Conservation (phyloP, 2,797 vertebrate genomes). For the Myiotriccus ornatus region DNA sequence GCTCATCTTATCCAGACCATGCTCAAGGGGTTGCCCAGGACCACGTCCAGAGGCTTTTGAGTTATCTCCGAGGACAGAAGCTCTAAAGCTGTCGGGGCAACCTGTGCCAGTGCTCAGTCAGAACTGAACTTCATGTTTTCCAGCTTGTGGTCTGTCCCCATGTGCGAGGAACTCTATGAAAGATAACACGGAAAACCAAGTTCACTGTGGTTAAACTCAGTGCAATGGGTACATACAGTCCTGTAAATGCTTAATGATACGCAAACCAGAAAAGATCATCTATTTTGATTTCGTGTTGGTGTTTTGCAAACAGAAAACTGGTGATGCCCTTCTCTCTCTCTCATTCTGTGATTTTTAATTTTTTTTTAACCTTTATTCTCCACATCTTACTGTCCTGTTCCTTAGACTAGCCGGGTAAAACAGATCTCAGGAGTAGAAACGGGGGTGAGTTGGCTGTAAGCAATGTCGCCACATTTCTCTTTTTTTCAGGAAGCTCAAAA, state of each 20-base stretch:
- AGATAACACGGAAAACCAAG: neutral
- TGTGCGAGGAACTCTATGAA: neutral
- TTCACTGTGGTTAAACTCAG: neutral
- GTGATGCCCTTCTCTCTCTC: rapidly evolving
- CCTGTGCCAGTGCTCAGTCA: neutral
- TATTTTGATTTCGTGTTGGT: neutral
- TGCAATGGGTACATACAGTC: neutral
- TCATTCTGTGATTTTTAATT: neutral
- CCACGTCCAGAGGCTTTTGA: neutral
- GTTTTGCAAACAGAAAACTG: neutral
- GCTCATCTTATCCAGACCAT: neutral
- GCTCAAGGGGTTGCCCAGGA: neutral
- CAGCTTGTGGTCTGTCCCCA: neutral
- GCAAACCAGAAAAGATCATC: rapidly evolving
- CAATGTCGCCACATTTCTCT: neutral
- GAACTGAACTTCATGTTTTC: neutral
- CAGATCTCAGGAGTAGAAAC: neutral
- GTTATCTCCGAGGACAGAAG: neutral
- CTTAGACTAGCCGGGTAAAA: neutral
- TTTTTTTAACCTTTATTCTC: neutral
- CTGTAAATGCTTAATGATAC: neutral
- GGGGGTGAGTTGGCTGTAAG: rapidly evolving
- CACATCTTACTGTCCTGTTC: neutral
- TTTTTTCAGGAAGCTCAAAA: neutral
- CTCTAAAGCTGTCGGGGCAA: neutral